These are phyloP conservation scores for Samia ricini DNA, from an alignment of 1,140 invertebrate species.

Conservation along the genomic window DNA sequence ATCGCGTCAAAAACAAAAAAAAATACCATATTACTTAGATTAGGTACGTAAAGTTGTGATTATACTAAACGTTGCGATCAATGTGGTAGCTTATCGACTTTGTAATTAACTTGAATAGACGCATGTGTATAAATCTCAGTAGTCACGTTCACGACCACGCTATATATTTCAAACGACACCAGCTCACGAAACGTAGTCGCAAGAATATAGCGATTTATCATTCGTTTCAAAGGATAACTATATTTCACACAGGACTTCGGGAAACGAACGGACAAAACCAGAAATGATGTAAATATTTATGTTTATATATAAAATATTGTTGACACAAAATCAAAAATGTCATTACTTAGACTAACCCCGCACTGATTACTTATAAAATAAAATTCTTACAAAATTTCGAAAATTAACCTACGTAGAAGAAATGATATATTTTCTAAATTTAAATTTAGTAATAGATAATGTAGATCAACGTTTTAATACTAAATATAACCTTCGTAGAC, in stretches of 20 bases:
- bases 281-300: constrained; percentile 7
- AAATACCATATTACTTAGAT: constrained; percentile 24
- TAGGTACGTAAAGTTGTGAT: constrained; percentile 23
- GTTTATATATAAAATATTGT: neutral
- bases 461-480: neutral
- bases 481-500: constrained; percentile 26
- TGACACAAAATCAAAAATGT: neutral
- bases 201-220: constrained; percentile 16
- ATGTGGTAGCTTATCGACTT: constrained; percentile 28
- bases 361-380: neutral
- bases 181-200: constrained; percentile 14
- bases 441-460: too few relatives aligned
- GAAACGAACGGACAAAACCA: neutral
- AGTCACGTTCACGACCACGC: constrained; percentile 24
- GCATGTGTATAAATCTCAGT: constrained; percentile 33
- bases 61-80: constrained; percentile 15
- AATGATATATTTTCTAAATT: too few relatives aligned
- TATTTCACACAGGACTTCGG: neutral
- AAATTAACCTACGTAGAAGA: too few relatives aligned
- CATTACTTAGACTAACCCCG: neutral
- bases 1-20: constrained; percentile 28
- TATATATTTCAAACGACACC: constrained; percentile 17
- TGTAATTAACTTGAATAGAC: constrained; percentile 34
- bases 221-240: constrained; percentile 8
- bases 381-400: too few relatives aligned